These are phyloP conservation scores for Lutraria lutraria DNA, from an alignment of 2,888 invertebrate species.

Conservation along the genomic window DNA sequence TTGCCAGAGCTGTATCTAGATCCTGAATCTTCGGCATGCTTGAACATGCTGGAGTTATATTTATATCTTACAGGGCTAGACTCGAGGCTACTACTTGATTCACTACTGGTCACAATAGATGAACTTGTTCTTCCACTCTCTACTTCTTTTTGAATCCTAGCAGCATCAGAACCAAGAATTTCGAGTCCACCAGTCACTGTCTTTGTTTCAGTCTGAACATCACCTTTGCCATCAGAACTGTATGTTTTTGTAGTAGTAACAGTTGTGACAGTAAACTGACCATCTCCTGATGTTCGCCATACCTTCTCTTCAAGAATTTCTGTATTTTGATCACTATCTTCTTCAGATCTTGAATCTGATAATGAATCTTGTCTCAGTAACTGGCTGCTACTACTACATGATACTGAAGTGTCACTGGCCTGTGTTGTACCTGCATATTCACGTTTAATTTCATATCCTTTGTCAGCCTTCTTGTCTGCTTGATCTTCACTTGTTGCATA, in stretches of 20 bases:
- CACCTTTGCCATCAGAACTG: conserved; percentile 57
- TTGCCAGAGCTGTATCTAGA: not conserved
- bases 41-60: not conserved
- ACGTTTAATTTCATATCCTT: conserved; percentile 69
- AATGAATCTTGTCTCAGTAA: conserved; percentile 9
- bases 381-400: conserved; percentile 1
- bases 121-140: conserved; percentile 58
- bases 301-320: conserved; percentile 73
- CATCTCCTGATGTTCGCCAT: conserved; percentile 71
- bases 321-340: conserved; percentile 55
- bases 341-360: conserved; percentile 34
- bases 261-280: conserved; percentile 73
- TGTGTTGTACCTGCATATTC: conserved; percentile 45
- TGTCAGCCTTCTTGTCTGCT: conserved; percentile 53
- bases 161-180: conserved; percentile 62
- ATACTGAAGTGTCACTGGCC: conserved; percentile 16
- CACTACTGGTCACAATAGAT: conserved; percentile 33
- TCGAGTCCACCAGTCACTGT: conserved; percentile 67
- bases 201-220: conserved; percentile 59
- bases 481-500: conserved; percentile 57
- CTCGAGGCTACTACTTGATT: conserved; percentile 9
- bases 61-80: not conserved
- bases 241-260: conserved; percentile 65
- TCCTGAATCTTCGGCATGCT: no score
- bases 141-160: conserved; percentile 63